These are phyloP conservation scores for Hippopotamus amphibius DNA, from an alignment of 2,113 vertebrate genomes.

Conservation along the genomic window DNA sequence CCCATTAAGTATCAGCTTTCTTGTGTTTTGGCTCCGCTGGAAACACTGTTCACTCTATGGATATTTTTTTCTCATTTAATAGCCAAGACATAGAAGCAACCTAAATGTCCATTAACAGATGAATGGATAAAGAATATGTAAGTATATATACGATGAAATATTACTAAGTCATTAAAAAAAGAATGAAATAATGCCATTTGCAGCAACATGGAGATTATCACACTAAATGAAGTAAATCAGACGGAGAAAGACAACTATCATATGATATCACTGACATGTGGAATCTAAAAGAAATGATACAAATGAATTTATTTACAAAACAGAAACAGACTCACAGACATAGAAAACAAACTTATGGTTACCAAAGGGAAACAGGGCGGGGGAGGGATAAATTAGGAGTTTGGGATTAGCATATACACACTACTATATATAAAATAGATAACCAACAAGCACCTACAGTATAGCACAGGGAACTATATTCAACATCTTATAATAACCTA, in stretches of 20 bases:
- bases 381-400: background rate
- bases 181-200: background rate
- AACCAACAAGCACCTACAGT: background rate
- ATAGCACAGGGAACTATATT: background rate
- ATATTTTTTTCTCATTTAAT: background rate
- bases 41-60: background rate
- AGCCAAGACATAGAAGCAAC: background rate
- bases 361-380: background rate
- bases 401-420: background rate
- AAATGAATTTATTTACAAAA: background rate
- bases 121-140: background rate
- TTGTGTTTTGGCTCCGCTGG: background rate
- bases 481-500: background rate
- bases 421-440: background rate
- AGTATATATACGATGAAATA: background rate
- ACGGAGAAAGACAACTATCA: background rate
- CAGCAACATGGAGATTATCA: background rate
- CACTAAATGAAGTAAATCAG: background rate
- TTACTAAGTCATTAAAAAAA: background rate
- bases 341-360: background rate
- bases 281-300: background rate
- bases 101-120: background rate
- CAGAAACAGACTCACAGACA: background rate
- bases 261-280: background rate
- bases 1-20: background rate